Evolutionary conservation across 2,797 vertebrate genomes (phyloP).

Genomic region (Serranus cabrilla): DNA sequence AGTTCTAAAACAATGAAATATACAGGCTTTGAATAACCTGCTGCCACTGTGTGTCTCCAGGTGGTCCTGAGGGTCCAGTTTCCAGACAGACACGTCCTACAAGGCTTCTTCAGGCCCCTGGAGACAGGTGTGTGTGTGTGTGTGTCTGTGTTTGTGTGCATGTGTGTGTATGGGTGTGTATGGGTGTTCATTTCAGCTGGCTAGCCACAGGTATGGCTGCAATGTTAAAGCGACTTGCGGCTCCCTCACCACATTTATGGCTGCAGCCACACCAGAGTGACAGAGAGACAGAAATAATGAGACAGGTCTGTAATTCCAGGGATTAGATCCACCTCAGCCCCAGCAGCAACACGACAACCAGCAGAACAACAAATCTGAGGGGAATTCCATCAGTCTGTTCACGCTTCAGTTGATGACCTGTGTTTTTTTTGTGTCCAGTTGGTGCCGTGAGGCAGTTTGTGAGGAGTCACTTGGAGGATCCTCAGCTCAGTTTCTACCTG

Average conservation of each 20-base stretch:
- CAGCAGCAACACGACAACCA: conserved; percentile 52
- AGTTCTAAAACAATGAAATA: conserved; percentile 1
- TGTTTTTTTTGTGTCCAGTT: conserved; percentile 83
- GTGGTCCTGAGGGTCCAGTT: conserved; percentile 94
- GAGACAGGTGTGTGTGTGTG: conserved; percentile 90
- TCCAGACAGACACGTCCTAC: conserved; percentile 93
- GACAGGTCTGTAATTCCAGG: conserved; percentile 73
- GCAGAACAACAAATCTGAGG: conserved; percentile 66
- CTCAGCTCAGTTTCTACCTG: conserved; percentile 90
- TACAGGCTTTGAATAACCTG: neutral
- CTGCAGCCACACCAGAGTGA: conserved; percentile 74
- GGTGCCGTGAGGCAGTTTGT: conserved; percentile 90
- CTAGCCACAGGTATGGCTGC: conserved; percentile 82
- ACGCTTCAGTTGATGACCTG: conserved; percentile 10
- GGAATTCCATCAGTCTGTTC: conserved; percentile 65
- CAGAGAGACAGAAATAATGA: conserved; percentile 68
- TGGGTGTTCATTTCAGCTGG: conserved; percentile 69
- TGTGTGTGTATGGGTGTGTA: neutral
- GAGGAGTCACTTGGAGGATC: conserved; percentile 89
- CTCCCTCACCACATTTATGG: conserved; percentile 71
- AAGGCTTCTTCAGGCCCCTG: conserved; percentile 93
- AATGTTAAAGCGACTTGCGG: conserved; percentile 72
- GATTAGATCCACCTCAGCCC: conserved; percentile 67
- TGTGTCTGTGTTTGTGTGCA: neutral
- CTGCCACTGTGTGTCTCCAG: conserved; percentile 75